Evolutionary conservation across 2,113 vertebrate genomes (phyloP), one percentile per base, ranked within the genome.

Genomic region (Excalfactoria chinensis): DNA sequence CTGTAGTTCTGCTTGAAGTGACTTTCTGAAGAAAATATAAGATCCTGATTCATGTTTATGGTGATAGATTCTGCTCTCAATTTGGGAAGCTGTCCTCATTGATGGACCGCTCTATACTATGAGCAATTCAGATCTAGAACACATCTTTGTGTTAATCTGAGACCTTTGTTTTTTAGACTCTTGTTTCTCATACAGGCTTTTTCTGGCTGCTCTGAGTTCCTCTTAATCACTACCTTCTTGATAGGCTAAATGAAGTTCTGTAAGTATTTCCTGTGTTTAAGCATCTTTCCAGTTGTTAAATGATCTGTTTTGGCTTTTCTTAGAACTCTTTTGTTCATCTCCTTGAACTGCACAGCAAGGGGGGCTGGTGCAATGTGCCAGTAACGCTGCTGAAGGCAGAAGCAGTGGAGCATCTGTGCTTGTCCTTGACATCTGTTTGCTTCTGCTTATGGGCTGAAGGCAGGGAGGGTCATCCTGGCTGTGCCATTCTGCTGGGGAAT

Each of bases 311-410:
- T 76, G 63, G 21, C 59, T 87, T 82, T 86, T 82, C 41, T 17
- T 0, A 0, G 49, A 55, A 13, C 30, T 59, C 25, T 32, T 41
- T 30, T 30, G 25, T 74, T 82, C 22, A 20, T 82, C 11, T 35
- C 37, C 64, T 18, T 28, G 34, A 70, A 20, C 82, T 62, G 53
- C 37, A 23, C 30, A 13, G 55, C 55, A 59, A 51, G 66, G 67
- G 78, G 79, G 69, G 56, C 49, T 20, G 18, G 1, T 63, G 85
- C 7, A 11, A 19, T 37, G 84, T 86, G 66, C 60, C 28, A 23
- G 17, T 14, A 19, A 2, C 7, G 41, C 63, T 89, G 73, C 26
- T 41, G 44, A 75, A 43, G 35, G 41, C 44, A 79, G 59, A 7
- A 2, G 6, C 41, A 14, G 1, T 13, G 4, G 34, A 53, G 12